phyloP scores from a whole-genome alignment of 2,113 vertebrate genomes.

The Helogale parvula region DNA sequence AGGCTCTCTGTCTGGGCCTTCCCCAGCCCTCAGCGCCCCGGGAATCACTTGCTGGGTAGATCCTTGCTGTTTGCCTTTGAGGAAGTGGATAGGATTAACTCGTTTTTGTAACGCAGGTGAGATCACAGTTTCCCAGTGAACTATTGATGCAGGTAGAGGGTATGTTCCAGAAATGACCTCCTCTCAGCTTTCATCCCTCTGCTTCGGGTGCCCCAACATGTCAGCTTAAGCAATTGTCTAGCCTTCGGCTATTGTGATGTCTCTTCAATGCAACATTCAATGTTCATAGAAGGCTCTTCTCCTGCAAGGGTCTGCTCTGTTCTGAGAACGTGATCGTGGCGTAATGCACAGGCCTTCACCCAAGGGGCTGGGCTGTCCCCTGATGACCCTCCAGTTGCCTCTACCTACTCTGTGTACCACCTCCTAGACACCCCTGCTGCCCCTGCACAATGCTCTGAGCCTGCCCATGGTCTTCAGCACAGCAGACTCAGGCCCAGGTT shows the following conservation, averaged over 20 bases:
- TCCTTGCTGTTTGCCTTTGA: not conserved
- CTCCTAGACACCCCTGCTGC: not conserved
- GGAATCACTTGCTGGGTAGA: not conserved
- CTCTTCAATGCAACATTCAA: too few relatives aligned
- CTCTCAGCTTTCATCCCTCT: not conserved
- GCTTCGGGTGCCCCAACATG: not conserved
- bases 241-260: rapidly evolving
- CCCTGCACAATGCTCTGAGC: not conserved
- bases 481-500: not conserved
- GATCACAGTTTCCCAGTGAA: not conserved
- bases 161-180: not conserved
- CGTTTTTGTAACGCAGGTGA: not conserved
- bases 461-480: not conserved
- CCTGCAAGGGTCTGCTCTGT: not conserved
- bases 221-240: not conserved
- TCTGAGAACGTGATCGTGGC: not conserved
- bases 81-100: not conserved
- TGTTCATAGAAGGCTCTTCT: not conserved
- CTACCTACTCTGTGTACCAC: rapidly evolving
- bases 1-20: not conserved
- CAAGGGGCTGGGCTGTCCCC: rapidly evolving
- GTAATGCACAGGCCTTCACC: rapidly evolving
- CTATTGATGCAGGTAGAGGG: not conserved
- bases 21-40: too few relatives aligned
- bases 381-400: rapidly evolving